These are phyloP conservation scores for Drosophila chauvacae DNA, from an alignment of 1,140 invertebrate genomes.

Conservation along the genomic window DNA sequence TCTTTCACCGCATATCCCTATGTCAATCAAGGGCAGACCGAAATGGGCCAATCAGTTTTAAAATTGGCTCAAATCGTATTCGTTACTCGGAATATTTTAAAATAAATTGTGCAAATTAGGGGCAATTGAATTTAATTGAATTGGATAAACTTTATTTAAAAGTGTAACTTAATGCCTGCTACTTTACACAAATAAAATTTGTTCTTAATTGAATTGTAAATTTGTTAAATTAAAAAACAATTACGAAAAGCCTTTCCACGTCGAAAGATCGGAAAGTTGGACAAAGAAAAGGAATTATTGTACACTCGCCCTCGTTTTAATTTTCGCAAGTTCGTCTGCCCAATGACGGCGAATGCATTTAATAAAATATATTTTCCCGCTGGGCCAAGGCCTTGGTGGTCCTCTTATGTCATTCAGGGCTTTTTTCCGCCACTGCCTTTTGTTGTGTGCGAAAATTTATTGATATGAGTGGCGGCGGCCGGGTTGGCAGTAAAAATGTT, in stretches of 20 bases:
- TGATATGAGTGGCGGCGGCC: slow-evolving; percentile 34
- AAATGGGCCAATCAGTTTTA: slow-evolving; percentile 1
- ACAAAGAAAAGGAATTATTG: slow-evolving; percentile 30
- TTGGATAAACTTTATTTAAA: not conserved
- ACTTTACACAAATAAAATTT: slow-evolving; percentile 1
- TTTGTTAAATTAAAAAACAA: slow-evolving; percentile 49
- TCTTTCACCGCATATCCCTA: not conserved
- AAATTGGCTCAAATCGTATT: slow-evolving; percentile 1
- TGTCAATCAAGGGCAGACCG: not conserved
- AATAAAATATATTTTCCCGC: slow-evolving; percentile 58
- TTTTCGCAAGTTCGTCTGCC: slow-evolving; percentile 26
- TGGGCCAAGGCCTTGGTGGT: slow-evolving; percentile 19
- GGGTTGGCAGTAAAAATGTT: slow-evolving; percentile 69
- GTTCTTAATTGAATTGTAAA: slow-evolving; percentile 13
- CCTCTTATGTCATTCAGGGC: slow-evolving; percentile 37
- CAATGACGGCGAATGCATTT: slow-evolving; percentile 48
- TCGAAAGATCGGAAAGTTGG: not conserved
- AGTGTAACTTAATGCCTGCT: not conserved
- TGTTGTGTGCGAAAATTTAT: slow-evolving; percentile 77
- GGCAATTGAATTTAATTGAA: not conserved
- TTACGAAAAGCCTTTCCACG: slow-evolving; percentile 21
- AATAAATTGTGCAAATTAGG: slow-evolving; percentile 2
- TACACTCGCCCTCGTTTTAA: slow-evolving; percentile 28
- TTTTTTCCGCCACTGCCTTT: slow-evolving; percentile 57
- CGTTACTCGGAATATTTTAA: not conserved